A percentile compares a stretch with the other conserved stretches of the same genome.
These are phyloP conservation scores for Agrypnus murinus DNA, from an alignment of 2,888 invertebrate genomes.

Conservation along the genomic window DNA sequence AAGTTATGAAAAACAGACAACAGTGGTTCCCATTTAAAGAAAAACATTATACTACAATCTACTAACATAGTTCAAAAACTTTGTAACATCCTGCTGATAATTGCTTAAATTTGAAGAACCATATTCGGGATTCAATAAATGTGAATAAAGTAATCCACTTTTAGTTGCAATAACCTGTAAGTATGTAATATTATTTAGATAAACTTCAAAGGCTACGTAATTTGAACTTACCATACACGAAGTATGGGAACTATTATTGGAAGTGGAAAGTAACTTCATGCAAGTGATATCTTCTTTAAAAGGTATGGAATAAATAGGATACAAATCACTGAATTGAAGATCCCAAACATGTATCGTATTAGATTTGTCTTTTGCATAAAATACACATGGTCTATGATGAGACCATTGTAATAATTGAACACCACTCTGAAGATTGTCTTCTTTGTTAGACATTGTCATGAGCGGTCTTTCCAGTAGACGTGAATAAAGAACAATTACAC, in stretches of 20 bases:
- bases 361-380: slow-evolving; percentile 71
- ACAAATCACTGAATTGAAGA: slow-evolving; percentile 72
- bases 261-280: slow-evolving; percentile 70
- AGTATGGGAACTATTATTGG: slow-evolving; percentile 58
- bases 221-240: slow-evolving; percentile 70
- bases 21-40: slow-evolving; percentile 20
- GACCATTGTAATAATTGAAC: slow-evolving; percentile 74
- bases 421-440: slow-evolving; percentile 61
- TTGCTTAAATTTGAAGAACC: slow-evolving; percentile 66
- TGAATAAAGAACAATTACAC: slow-evolving; percentile 72
- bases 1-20: slow-evolving; percentile 28
- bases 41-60: slow-evolving; percentile 61
- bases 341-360: slow-evolving; percentile 74
- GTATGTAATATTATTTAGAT: not conserved
- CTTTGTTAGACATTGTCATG: slow-evolving; percentile 64
- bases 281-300: slow-evolving; percentile 69
- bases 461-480: slow-evolving; percentile 70
- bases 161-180: slow-evolving; percentile 72
- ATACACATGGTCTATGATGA: slow-evolving; percentile 71
- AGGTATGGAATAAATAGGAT: slow-evolving; percentile 70
- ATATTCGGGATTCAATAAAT: slow-evolving; percentile 71
- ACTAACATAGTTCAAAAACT: slow-evolving; percentile 71
- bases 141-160: slow-evolving; percentile 70
- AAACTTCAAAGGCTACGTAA: not conserved
- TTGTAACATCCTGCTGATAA: slow-evolving; percentile 69